phyloP scores from a whole-genome alignment of 2,888 invertebrate species.

The Xanthostigma xanthostigma region DNA sequence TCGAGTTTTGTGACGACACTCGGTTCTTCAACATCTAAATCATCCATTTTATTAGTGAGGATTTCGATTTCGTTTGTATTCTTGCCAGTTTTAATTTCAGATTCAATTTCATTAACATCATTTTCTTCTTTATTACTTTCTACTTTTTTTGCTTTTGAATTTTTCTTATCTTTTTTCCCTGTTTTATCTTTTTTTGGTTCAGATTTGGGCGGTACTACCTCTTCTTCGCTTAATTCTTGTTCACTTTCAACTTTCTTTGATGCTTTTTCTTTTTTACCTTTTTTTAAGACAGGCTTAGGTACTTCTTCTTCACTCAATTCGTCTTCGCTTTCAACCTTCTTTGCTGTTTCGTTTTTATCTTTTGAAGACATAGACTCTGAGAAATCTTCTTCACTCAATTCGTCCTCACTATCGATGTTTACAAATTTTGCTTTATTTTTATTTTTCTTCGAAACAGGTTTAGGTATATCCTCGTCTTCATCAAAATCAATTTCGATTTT shows the following conservation, averaged over 20 bases:
- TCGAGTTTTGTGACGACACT: slow-evolving; percentile 7
- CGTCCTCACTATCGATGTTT: slow-evolving; percentile 10
- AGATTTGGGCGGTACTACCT: slow-evolving; percentile 3
- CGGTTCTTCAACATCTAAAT: slow-evolving; percentile 8
- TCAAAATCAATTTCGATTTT: slow-evolving; percentile 6
- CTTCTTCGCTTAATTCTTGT: slow-evolving; percentile 10
- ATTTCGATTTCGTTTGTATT: slow-evolving; percentile 10
- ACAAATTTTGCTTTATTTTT: slow-evolving; percentile 9
- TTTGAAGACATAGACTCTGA: slow-evolving; percentile 21
- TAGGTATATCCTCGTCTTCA: slow-evolving; percentile 7
- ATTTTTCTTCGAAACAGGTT: slow-evolving; percentile 10
- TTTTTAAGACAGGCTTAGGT: slow-evolving; percentile 3
- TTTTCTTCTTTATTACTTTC: slow-evolving; percentile 10
- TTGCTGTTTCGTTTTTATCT: slow-evolving; percentile 23
- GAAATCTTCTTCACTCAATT: slow-evolving; percentile 14
- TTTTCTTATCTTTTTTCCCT: slow-evolving; percentile 10
- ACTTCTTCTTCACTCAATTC: slow-evolving; percentile 7
- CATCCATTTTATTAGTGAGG: slow-evolving; percentile 9
- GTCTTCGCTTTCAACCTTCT: slow-evolving; percentile 10
- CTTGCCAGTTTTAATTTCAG: slow-evolving; percentile 13
- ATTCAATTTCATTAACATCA: slow-evolving; percentile 11
- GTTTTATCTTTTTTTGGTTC: slow-evolving; percentile 12
- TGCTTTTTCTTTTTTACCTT: slow-evolving; percentile 6
- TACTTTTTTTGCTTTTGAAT: slow-evolving; percentile 18
- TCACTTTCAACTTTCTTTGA: slow-evolving; percentile 8